phyloP scores from a whole-genome alignment of 1,140 invertebrate species.

The Drosophila mojavensis region DNA sequence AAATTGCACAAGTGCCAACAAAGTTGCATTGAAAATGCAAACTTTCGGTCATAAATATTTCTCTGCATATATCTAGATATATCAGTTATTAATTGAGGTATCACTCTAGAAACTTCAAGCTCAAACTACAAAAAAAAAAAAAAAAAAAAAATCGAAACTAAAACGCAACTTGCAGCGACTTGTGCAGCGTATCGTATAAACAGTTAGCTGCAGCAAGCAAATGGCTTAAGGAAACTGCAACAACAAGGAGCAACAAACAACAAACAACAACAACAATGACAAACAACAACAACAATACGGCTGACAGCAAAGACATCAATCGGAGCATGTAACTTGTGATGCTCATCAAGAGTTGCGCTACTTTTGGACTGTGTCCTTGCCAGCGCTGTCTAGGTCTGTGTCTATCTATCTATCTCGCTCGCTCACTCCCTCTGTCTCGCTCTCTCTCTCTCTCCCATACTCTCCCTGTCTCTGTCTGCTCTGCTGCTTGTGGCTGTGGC shows the following conservation, averaged over 20 bases:
- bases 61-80: too few relatives aligned
- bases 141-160: too few relatives aligned
- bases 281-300: not conserved
- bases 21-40: too few relatives aligned
- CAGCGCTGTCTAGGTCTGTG: not conserved
- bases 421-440: not conserved
- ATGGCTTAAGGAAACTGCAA: not conserved
- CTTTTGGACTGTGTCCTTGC: constrained; percentile 22
- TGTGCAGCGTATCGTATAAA: constrained; percentile 6
- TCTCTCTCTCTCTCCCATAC: constrained; percentile 1
- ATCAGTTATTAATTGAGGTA: too few relatives aligned
- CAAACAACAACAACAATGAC: too few relatives aligned
- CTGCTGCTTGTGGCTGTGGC: constrained; percentile 32
- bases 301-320: constrained; percentile 6
- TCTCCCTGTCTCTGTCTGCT: not conserved
- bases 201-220: constrained; percentile 12
- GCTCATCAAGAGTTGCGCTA: constrained; percentile 55
- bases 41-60: too few relatives aligned
- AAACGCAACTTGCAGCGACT: not conserved
- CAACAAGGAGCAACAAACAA: too few relatives aligned
- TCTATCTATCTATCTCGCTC: not conserved
- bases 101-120: too few relatives aligned
- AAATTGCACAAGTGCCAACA: too few relatives aligned
- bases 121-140: too few relatives aligned
- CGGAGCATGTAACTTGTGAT: constrained; percentile 19